These are phyloP conservation scores for Odontamblyopus rebecca DNA, from an alignment of 2,797 vertebrate genomes.

Conservation along the genomic window DNA sequence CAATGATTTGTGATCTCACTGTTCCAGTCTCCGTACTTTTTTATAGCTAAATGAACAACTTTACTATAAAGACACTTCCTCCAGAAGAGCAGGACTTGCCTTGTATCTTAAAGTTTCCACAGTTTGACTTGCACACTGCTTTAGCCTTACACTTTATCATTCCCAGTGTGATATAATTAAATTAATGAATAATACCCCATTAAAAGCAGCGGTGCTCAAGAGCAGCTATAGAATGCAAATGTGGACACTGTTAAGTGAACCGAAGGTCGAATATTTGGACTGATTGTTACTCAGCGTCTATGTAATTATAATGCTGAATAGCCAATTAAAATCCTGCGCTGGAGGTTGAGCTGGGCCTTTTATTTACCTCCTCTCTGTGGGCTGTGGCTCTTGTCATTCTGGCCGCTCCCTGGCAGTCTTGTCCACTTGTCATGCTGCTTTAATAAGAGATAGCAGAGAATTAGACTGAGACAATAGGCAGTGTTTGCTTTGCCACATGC, in stretches of 20 bases:
- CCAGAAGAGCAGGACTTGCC: neutral
- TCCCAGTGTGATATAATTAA: conserved; percentile 48
- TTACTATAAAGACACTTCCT: neutral
- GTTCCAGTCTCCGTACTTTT: neutral
- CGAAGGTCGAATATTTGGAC: conserved; percentile 73
- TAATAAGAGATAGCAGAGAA: conserved; percentile 70
- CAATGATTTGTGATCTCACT: no score
- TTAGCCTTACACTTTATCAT: conserved; percentile 34
- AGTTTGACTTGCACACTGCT: conserved; percentile 10
- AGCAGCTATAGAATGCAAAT: conserved; percentile 52
- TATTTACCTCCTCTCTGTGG: conserved; percentile 69
- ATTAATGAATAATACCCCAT: conserved; percentile 53
- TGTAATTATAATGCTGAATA: conserved; percentile 76
- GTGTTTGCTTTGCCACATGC: conserved; percentile 64
- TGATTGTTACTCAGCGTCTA: conserved; percentile 70
- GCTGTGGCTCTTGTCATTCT: conserved; percentile 53
- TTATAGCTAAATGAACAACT: neutral
- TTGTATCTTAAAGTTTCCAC: no score
- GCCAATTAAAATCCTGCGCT: conserved; percentile 73
- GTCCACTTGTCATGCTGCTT: conserved; percentile 63
- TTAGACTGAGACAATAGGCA: conserved; percentile 68
- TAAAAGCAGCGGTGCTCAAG: conserved; percentile 39
- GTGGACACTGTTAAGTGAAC: conserved; percentile 58
- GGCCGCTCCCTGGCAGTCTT: conserved; percentile 38
- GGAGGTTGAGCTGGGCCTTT: conserved; percentile 69